Conservation (phyloP, 2,888 invertebrate species). For the Dascillus cervinus region DNA sequence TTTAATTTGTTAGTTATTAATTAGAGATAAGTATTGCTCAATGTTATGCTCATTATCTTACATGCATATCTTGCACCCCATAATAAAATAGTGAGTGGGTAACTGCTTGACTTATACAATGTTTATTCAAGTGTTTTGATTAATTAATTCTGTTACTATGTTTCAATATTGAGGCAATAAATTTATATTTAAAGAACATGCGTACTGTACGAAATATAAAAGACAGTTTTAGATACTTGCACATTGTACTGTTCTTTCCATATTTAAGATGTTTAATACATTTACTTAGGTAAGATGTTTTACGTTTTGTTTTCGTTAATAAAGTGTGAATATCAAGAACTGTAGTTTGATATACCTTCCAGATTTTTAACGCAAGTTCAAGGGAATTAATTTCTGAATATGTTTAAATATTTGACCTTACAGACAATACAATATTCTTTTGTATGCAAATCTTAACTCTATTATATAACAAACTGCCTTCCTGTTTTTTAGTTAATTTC, state of each 20-base stretch:
- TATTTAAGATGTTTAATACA: constrained; percentile 41
- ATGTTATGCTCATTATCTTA: constrained; percentile 2
- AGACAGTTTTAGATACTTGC: constrained; percentile 41
- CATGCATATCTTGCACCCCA: constrained; percentile 3
- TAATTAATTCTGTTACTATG: constrained; percentile 25
- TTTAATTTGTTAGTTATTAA: neutral
- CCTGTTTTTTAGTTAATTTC: too few relatives aligned
- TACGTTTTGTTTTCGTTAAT: constrained; percentile 42
- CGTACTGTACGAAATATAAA: constrained; percentile 24
- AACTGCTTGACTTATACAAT: constrained; percentile 35
- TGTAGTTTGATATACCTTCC: neutral
- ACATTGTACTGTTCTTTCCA: constrained; percentile 42
- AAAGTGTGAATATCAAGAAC: constrained; percentile 38
- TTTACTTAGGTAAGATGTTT: constrained; percentile 40
- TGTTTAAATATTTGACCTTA: too few relatives aligned
- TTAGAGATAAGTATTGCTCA: neutral
- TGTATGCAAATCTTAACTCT: too few relatives aligned
- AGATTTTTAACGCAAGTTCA: neutral
- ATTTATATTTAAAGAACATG: constrained; percentile 16
- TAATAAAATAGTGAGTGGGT: constrained; percentile 22
- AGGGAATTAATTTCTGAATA: neutral
- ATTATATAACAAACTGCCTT: too few relatives aligned
- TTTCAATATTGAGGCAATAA: constrained; percentile 18
- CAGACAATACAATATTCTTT: too few relatives aligned
- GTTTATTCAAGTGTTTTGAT: constrained; percentile 30